Evolutionary conservation across 2,888 invertebrate species (phyloP).

Genomic region (Epirrhoe tristata): DNA sequence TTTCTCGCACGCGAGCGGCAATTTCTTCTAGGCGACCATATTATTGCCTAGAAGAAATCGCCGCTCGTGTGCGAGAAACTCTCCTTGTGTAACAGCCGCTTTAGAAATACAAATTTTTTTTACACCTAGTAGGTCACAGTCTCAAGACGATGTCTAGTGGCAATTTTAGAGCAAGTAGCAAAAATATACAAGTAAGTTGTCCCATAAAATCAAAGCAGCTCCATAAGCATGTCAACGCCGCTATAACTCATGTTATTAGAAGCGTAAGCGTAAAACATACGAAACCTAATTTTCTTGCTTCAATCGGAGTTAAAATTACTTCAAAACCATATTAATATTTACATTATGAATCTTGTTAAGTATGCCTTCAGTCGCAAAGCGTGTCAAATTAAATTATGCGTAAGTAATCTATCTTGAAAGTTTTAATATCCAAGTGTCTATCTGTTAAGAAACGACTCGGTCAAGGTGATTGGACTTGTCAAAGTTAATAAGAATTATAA

Average conservation of each 20-base stretch:
- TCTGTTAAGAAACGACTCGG: constrained; percentile 6
- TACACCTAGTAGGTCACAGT: neutral
- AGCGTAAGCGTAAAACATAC: constrained; percentile 37
- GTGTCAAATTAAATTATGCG: constrained; percentile 22
- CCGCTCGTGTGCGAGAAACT: no score
- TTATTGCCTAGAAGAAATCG: no score
- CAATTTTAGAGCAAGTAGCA: neutral
- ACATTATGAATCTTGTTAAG: constrained; percentile 19
- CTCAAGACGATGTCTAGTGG: neutral
- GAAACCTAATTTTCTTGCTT: constrained; percentile 36
- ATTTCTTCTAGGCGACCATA: no score
- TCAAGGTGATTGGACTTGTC: neutral
- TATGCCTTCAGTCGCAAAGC: constrained; percentile 22
- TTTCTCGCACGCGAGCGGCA: no score
- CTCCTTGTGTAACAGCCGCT: no score
- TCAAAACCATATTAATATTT: constrained; percentile 34
- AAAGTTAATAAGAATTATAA: neutral
- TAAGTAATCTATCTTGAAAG: constrained; percentile 13
- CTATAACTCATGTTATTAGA: constrained; percentile 33
- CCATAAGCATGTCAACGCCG: constrained; percentile 13
- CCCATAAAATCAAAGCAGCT: neutral
- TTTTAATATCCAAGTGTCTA: constrained; percentile 2
- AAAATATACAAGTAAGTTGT: neutral
- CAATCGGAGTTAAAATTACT: constrained; percentile 32
- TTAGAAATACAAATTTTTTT: no score